Percentiles rank a stretch among this genome's conserved stretches.
phyloP scores from a whole-genome alignment of 1,140 invertebrate genomes.

The Bombus sylvicola region DNA sequence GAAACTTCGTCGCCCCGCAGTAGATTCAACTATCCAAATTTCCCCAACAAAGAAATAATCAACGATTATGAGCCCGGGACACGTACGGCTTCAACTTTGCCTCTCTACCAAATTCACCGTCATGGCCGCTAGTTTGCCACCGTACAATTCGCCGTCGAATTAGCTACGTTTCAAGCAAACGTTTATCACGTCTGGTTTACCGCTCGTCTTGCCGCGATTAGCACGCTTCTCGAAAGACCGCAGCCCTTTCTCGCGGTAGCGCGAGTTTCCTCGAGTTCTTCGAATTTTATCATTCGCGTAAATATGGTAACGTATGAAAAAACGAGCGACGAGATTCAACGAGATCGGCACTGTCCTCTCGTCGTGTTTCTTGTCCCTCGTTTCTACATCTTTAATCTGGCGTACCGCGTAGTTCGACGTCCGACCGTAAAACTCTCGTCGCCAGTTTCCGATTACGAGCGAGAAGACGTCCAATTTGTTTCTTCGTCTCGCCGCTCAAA shows the following conservation, averaged over 20 bases:
- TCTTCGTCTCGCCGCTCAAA: slow-evolving; percentile 46
- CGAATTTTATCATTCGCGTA: neutral
- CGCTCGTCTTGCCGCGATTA: too few species aligned
- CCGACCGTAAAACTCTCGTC: slow-evolving; percentile 21
- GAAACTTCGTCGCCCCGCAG: slow-evolving; percentile 1
- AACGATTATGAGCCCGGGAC: slow-evolving; percentile 22
- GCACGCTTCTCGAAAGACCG: too few species aligned
- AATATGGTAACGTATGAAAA: too few species aligned
- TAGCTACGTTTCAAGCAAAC: neutral
- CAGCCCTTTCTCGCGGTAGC: neutral
- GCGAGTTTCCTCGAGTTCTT: neutral
- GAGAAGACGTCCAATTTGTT: slow-evolving; percentile 43
- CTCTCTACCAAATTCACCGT: neutral
- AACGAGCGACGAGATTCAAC: too few species aligned
- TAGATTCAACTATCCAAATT: slow-evolving; percentile 12
- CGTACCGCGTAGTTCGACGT: slow-evolving; percentile 32
- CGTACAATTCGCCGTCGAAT: neutral
- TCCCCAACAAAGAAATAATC: slow-evolving; percentile 32
- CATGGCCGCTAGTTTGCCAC: neutral
- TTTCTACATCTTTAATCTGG: slow-evolving; percentile 41
- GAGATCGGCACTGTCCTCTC: too few species aligned
- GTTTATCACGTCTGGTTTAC: neutral
- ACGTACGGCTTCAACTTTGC: slow-evolving; percentile 4
- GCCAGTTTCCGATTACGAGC: slow-evolving; percentile 49
- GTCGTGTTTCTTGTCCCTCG: neutral